Evolutionary conservation across 2,113 vertebrate species (phyloP), one percentile per base, ranked within the genome.

Genomic region (Calypte anna): DNA sequence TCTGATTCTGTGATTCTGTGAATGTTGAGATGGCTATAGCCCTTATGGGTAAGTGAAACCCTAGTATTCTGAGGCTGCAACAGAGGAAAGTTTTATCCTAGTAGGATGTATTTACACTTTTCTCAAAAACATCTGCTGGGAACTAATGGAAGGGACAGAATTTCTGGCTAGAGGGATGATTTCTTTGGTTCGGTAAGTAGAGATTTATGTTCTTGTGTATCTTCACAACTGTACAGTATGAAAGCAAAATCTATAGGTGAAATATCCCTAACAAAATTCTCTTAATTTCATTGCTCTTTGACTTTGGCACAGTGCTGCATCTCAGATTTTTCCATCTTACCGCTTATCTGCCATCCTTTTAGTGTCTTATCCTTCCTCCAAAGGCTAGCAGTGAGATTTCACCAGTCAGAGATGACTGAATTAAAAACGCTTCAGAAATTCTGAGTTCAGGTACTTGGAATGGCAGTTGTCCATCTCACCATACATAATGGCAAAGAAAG

Each of bases 241-340:
- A 73, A 8, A 30, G 46, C 14, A 82, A 50, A 88, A 80, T 5
- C 7, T 50, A 5, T 38, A 40, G 22, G 13, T 46, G 30, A 79
- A 23, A 27, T 62, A 36, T 82, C 90, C 22, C 8, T 31, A 53
- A 51, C 6, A 68, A 73, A 88, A 78, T 30, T 72, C 3, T 76
- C 15, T 59, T 75, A 6, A 68, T 36, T 75, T 82, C 24, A 28
- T 27, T 92, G 46, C 8, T 82, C 9, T 87, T 77, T 81, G 16
- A 57, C 44, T 69, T 94, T 74, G 54, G 6, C 27, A 50, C 4
- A 22, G 23, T 17, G 8, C 55, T 58, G 23, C 14, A 64, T 6
- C 16, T 73, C 0, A 0, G 21, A 14, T 10, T 83, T 75, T 61
- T 76, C 33, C 4, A 4, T 70, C 21, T 78, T 50, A 24, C 31